Conservation (phyloP, 2,888 invertebrate genomes). For the Ceramica pisi region DNA sequence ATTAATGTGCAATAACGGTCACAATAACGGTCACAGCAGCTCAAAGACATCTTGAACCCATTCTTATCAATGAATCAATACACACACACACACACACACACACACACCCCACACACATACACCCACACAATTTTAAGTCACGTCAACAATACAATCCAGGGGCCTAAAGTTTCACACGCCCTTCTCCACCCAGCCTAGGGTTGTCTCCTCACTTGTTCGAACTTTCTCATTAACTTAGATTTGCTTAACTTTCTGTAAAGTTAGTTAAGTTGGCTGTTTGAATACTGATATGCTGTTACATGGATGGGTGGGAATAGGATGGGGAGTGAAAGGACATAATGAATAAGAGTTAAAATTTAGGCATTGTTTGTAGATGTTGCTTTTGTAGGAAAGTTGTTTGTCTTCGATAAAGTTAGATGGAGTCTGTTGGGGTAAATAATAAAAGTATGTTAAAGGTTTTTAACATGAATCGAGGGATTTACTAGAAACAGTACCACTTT, state of each 20-base stretch:
- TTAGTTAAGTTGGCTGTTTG: slow-evolving; percentile 43
- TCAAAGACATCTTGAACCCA: neutral
- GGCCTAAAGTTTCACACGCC: slow-evolving; percentile 50
- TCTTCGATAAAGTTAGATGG: neutral
- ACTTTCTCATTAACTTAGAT: slow-evolving; percentile 47
- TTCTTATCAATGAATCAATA: slow-evolving; percentile 39
- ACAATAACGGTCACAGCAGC: too few species aligned
- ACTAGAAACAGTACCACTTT: neutral
- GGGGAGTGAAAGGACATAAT: slow-evolving; percentile 25
- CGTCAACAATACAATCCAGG: slow-evolving; percentile 48
- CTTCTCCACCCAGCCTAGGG: slow-evolving; percentile 31
- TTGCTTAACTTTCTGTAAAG: slow-evolving; percentile 30
- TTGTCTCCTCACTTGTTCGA: slow-evolving; percentile 38
- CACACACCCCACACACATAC: neutral
- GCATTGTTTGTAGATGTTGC: neutral
- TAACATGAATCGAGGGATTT: too few species aligned
- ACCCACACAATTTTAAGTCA: slow-evolving; percentile 28
- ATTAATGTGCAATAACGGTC: too few species aligned
- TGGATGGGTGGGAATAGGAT: slow-evolving; percentile 19
- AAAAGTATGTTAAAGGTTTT: neutral
- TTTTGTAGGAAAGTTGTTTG: neutral
- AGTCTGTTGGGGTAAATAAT: neutral
- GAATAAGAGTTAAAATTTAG: slow-evolving; percentile 27
- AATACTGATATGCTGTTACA: slow-evolving; percentile 30
- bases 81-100: slow-evolving; percentile 4